phyloP scores from a whole-genome alignment of 2,797 vertebrate genomes.

The Chlorospingus semifuscus region DNA sequence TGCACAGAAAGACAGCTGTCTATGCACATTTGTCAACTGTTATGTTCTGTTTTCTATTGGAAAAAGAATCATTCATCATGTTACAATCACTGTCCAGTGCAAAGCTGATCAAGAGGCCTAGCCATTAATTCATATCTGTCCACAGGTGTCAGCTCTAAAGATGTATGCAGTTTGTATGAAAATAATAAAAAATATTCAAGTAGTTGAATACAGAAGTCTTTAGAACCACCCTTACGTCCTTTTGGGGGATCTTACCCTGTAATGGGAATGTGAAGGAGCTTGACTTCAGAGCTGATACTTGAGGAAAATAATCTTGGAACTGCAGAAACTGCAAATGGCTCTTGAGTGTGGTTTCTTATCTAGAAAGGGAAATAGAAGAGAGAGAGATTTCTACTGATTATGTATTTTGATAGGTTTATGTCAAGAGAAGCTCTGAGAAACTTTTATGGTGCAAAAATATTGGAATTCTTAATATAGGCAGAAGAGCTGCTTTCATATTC shows the following conservation, averaged over 20 bases:
- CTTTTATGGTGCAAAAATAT: background rate
- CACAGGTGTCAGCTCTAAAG: background rate
- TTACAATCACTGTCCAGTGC: constrained; percentile 12
- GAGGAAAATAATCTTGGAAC: background rate
- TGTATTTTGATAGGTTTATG: background rate
- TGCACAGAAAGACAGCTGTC: constrained; percentile 14
- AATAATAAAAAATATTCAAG: background rate
- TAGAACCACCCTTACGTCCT: background rate
- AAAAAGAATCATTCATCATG: constrained; percentile 39
- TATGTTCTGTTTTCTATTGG: background rate
- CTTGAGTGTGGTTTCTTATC: background rate
- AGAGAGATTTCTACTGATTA: background rate
- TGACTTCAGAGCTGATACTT: background rate
- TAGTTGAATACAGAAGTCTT: background rate
- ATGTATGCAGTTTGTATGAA: background rate
- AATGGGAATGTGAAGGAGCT: background rate
- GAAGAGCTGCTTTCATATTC: background rate
- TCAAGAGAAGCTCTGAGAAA: background rate
- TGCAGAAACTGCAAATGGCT: background rate
- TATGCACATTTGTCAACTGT: constrained; percentile 31
- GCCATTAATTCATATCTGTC: constrained; percentile 47
- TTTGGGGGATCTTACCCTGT: background rate
- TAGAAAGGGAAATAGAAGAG: background rate
- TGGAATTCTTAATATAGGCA: background rate
- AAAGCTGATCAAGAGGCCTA: constrained; percentile 14